phyloP scores from a whole-genome alignment of 2,888 invertebrate genomes.

The Seira musarum region DNA sequence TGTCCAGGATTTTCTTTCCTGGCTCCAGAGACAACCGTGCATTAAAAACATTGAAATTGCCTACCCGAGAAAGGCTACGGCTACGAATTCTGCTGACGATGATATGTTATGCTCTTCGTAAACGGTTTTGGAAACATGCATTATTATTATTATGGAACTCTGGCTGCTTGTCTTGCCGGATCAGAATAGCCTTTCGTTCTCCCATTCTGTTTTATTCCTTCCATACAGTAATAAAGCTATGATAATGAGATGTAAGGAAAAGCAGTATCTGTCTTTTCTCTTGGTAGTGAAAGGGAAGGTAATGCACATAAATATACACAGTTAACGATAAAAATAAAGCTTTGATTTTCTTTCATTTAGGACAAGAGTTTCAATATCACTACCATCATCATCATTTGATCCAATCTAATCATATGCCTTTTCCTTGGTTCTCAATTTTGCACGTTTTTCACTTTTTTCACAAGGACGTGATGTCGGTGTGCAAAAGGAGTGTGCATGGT shows the following conservation, averaged over 20 bases:
- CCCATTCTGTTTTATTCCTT: not conserved
- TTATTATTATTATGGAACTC: not conserved
- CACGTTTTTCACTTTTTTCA: not conserved
- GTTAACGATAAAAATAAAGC: no score
- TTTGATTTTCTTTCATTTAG: not conserved
- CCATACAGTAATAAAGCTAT: not conserved
- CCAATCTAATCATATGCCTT: not conserved
- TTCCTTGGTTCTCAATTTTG: not conserved
- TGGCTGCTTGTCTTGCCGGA: not conserved
- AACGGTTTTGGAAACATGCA: no score
- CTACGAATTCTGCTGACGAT: not conserved
- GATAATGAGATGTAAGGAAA: not conserved
- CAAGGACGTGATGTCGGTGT: not conserved
- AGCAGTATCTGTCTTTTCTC: no score
- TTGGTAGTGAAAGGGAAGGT: no score
- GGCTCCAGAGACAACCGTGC: not conserved
- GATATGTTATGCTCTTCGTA: no score
- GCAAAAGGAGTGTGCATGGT: not conserved
- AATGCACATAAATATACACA: no score
- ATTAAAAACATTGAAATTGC: not conserved
- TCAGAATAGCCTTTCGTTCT: no score
- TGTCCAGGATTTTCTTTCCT: not conserved
- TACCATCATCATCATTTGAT: no score
- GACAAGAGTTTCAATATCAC: no score
- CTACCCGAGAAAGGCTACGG: not conserved